These are phyloP conservation scores for Lepidurus couesii DNA, from an alignment of 1,140 invertebrate genomes.

Conservation along the genomic window DNA sequence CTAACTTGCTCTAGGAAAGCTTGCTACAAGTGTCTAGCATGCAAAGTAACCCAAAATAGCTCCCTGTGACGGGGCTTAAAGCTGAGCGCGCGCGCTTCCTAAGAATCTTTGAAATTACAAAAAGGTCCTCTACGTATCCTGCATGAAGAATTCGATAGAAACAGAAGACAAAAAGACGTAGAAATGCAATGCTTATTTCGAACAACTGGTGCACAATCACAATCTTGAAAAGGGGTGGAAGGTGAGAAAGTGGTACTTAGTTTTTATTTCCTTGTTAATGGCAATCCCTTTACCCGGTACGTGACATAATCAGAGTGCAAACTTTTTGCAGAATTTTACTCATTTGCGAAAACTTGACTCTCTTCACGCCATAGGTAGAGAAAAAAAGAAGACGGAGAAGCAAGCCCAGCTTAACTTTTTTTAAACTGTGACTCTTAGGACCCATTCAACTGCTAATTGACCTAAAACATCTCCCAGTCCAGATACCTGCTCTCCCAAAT, in stretches of 20 bases:
- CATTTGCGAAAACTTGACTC: background rate
- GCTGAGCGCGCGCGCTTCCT: background rate
- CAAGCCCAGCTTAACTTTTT: background rate
- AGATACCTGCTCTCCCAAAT: background rate
- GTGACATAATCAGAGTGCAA: slow-evolving; percentile 4
- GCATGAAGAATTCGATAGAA: background rate
- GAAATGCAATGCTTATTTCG: no score
- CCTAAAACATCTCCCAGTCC: background rate
- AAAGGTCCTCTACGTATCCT: background rate
- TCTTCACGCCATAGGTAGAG: background rate
- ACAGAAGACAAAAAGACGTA: no score
- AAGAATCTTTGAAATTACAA: background rate
- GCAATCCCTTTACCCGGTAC: background rate
- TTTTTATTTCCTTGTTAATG: no score
- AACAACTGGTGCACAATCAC: no score
- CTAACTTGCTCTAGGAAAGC: background rate
- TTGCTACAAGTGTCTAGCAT: background rate
- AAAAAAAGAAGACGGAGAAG: background rate
- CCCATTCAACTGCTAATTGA: background rate
- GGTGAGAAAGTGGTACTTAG: no score
- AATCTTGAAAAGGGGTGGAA: no score
- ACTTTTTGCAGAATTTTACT: background rate
- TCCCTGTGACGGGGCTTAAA: background rate
- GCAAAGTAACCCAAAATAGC: background rate
- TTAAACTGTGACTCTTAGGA: background rate